Evolutionary conservation across 2,113 vertebrate genomes (phyloP).

Genomic region (Oreochromis tanganicae): DNA sequence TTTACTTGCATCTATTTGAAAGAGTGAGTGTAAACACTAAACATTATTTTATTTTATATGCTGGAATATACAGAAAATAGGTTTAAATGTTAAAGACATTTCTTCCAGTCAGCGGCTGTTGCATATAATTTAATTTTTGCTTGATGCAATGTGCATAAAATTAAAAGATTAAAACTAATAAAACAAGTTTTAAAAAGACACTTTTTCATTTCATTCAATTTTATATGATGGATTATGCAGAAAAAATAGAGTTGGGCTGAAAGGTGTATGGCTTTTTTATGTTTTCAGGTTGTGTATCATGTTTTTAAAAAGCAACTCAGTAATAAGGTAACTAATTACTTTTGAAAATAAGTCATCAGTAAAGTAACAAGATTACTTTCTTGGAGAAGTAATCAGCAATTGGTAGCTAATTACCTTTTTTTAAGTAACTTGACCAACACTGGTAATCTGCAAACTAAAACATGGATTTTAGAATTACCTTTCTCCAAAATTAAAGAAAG

Average conservation of each 20-base stretch:
- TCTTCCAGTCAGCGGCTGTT: not conserved
- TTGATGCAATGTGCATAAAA: not conserved
- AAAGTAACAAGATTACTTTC: not conserved
- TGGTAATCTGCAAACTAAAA: not conserved
- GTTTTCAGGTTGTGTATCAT: not conserved
- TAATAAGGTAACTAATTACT: not conserved
- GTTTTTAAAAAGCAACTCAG: not conserved
- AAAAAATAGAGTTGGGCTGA: accelerated
- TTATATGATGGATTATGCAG: not conserved
- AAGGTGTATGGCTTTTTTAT: not conserved
- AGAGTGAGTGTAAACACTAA: not conserved
- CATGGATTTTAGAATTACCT: not conserved
- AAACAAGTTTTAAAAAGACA: not conserved
- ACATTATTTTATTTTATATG: not conserved
- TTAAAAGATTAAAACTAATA: not conserved
- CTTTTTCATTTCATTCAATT: not conserved
- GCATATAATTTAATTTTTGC: not conserved
- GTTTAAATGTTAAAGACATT: not conserved
- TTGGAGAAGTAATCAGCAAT: not conserved
- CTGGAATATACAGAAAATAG: not conserved
- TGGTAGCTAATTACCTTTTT: not conserved
- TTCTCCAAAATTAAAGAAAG: not conserved
- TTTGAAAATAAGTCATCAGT: not conserved
- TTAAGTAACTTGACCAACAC: not conserved
- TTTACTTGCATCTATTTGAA: not conserved